phyloP scores from a whole-genome alignment of 2,113 vertebrate genomes.

The Nothoprocta pentlandii region DNA sequence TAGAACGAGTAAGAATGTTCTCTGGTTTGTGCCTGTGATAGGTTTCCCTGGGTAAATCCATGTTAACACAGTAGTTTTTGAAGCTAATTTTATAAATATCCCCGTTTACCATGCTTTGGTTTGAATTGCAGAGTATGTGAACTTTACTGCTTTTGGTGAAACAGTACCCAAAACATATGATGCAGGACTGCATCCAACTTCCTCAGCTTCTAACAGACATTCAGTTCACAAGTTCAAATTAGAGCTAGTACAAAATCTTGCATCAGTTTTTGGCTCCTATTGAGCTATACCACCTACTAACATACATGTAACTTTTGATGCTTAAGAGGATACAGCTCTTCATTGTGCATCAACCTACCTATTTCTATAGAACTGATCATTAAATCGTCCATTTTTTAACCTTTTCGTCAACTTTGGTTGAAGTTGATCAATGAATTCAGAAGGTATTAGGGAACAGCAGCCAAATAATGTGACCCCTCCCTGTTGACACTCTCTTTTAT shows the following conservation, averaged over 20 bases:
- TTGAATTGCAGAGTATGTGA: background rate
- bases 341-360: background rate
- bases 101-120: background rate
- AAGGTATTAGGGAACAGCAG: background rate
- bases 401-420: background rate
- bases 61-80: background rate
- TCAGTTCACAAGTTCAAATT: background rate
- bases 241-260: background rate
- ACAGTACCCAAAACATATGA: background rate
- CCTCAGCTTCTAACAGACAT: background rate
- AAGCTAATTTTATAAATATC: background rate
- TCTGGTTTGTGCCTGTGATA: background rate
- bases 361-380: background rate
- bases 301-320: background rate
- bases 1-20: background rate
- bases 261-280: background rate
- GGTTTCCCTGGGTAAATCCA: background rate
- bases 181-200: background rate
- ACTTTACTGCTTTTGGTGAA: background rate
- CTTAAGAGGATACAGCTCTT: background rate
- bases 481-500: background rate
- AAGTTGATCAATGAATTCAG: background rate
- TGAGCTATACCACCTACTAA: background rate
- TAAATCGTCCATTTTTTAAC: background rate
- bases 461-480: background rate